Evolutionary conservation across 2,888 invertebrate species (phyloP).

Genomic region (Cerceris rybyensis): DNA sequence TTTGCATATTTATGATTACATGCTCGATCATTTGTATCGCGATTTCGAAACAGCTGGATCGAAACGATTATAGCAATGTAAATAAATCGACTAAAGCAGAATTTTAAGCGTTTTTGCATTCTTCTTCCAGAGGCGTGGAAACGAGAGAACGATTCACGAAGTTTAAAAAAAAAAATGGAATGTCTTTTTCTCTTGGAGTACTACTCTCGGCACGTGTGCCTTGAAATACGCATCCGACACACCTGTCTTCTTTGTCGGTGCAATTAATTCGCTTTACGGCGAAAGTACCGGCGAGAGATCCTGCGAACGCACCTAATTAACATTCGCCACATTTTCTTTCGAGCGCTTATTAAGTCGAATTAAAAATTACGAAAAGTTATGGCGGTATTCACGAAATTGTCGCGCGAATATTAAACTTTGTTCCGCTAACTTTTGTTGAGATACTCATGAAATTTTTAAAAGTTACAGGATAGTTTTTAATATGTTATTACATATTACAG

Average conservation of each 20-base stretch:
- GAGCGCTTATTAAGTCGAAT: constrained; percentile 9
- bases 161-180: neutral
- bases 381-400: neutral
- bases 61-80: too few relatives aligned
- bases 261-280: neutral
- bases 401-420: constrained; percentile 4
- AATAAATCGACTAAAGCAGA: too few relatives aligned
- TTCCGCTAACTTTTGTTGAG: neutral
- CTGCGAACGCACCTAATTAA: neutral
- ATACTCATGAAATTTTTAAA: neutral
- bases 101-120: too few relatives aligned
- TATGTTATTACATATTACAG: too few relatives aligned
- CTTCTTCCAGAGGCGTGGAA: too few relatives aligned
- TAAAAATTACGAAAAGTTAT: constrained; percentile 3
- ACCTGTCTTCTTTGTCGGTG: neutral
- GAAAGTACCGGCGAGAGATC: neutral
- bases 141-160: too few relatives aligned
- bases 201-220: neutral
- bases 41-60: too few relatives aligned
- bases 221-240: neutral
- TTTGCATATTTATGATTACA: too few relatives aligned
- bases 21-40: too few relatives aligned
- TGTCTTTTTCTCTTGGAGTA: neutral
- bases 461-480: too few relatives aligned
- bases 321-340: constrained; percentile 4